Conservation (phyloP, 2,888 invertebrate species). For the Cotesia congregata region DNA sequence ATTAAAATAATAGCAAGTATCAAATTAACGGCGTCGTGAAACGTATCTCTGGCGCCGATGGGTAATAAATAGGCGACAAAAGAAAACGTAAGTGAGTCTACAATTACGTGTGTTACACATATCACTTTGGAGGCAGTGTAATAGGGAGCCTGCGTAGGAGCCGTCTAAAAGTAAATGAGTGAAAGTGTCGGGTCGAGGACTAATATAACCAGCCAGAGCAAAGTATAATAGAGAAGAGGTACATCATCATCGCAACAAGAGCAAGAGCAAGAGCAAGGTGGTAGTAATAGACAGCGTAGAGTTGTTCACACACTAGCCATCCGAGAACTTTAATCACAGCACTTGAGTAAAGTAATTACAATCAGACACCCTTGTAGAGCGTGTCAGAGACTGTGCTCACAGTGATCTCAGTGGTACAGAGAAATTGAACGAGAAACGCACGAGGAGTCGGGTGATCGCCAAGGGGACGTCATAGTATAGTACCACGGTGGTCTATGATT, state of each 20-base stretch:
- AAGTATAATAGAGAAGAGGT: constrained; percentile 4
- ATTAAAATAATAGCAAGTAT: constrained; percentile 16
- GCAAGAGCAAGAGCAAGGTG: not conserved
- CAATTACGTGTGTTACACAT: constrained; percentile 49
- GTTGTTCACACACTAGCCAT: constrained; percentile 52
- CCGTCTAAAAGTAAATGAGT: not conserved
- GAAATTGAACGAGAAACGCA: constrained; percentile 34
- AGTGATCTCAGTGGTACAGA: not conserved
- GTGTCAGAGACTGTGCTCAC: constrained; percentile 26
- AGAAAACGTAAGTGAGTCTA: constrained; percentile 56
- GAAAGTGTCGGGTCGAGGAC: constrained; percentile 1
- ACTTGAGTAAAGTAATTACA: constrained; percentile 70
- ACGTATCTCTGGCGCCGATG: constrained; percentile 29
- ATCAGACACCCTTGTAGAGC: constrained; percentile 67
- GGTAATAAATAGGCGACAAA: constrained; percentile 40
- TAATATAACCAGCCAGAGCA: not conserved
- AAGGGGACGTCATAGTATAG: constrained; percentile 55
- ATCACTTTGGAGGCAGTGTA: not conserved
- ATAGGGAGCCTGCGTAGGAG: constrained; percentile 8
- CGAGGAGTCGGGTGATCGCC: constrained; percentile 60
- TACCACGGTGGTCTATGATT: constrained; percentile 66
- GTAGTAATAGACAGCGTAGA: constrained; percentile 5
- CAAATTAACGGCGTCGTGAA: constrained; percentile 25
- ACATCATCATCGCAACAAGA: not conserved
- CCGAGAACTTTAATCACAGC: constrained; percentile 68